A percentile compares a stretch with the other conserved stretches of the same genome.
Evolutionary conservation across 2,113 vertebrate genomes (phyloP).

Genomic region (Thalassoma bifasciatum): DNA sequence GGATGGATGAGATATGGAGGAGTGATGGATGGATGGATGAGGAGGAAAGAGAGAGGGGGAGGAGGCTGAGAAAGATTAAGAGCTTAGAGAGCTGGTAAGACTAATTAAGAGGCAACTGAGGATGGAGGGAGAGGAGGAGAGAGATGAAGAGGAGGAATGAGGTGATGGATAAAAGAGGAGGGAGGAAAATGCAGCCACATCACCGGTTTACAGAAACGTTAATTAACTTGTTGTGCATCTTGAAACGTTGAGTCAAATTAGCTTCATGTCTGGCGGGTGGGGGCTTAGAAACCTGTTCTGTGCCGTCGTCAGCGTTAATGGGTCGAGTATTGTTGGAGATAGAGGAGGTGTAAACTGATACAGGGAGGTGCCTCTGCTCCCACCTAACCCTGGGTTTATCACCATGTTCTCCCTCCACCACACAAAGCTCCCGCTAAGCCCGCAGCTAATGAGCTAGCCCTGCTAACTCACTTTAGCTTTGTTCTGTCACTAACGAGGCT

Average conservation of each 20-base stretch:
- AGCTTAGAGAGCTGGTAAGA: slow-evolving; percentile 75
- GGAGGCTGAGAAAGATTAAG: slow-evolving; percentile 73
- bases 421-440: slow-evolving; percentile 62
- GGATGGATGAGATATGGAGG: slow-evolving; percentile 31
- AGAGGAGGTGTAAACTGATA: slow-evolving; percentile 43
- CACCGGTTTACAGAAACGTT: not conserved
- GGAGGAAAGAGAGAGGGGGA: slow-evolving; percentile 8
- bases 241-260: not conserved
- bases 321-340: slow-evolving; percentile 22
- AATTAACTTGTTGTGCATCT: too few species aligned
- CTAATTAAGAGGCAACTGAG: slow-evolving; percentile 77
- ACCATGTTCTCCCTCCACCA: slow-evolving; percentile 37
- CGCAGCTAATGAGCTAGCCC: slow-evolving; percentile 57
- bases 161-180: not conserved
- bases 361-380: slow-evolving; percentile 40
- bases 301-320: not conserved
- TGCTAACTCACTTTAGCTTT: slow-evolving; percentile 40
- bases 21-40: slow-evolving; percentile 36
- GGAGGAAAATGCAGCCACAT: not conserved
- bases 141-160: not conserved
- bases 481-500: not conserved
- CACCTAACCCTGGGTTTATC: slow-evolving; percentile 55
- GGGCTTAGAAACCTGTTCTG: not conserved
- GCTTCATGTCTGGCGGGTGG: not conserved
- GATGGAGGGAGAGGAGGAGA: slow-evolving; percentile 38